A percentile compares a stretch with the other conserved stretches of the same genome.
Conservation (phyloP, 2,113 vertebrate genomes). For the Mystacornis crossleyi region DNA sequence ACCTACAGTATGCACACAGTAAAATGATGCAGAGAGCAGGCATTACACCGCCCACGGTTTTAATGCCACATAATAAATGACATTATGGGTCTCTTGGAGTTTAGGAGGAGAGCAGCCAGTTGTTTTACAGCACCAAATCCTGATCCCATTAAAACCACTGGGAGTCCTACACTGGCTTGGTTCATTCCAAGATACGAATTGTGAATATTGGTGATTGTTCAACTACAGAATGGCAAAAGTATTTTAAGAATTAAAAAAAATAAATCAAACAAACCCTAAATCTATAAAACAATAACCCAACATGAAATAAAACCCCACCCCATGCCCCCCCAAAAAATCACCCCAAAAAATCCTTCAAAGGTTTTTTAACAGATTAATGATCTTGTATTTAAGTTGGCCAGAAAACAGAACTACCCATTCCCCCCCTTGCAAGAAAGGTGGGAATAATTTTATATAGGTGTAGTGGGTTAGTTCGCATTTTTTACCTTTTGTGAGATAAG, state of each 20-base stretch:
- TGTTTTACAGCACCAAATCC: background rate
- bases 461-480: too few relatives aligned
- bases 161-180: background rate
- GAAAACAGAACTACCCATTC: background rate
- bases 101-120: background rate
- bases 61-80: background rate
- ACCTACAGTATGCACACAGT: background rate
- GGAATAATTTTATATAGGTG: background rate
- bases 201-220: background rate
- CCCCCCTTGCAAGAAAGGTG: background rate
- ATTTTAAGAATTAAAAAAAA: background rate
- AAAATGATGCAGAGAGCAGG: background rate
- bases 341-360: background rate
- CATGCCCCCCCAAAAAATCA: fast-evolving
- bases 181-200: background rate
- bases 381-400: background rate
- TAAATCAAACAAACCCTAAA: background rate
- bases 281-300: background rate
- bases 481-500: too few relatives aligned
- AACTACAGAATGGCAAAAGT: background rate
- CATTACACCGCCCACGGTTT: background rate
- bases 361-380: background rate
- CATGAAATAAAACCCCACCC: background rate
- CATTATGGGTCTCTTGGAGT: background rate
- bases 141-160: background rate